Percentiles rank a stretch among this genome's conserved stretches.
These are phyloP conservation scores for Rhynchophorus ferrugineus DNA, from an alignment of 1,140 invertebrate genomes.

Conservation along the genomic window DNA sequence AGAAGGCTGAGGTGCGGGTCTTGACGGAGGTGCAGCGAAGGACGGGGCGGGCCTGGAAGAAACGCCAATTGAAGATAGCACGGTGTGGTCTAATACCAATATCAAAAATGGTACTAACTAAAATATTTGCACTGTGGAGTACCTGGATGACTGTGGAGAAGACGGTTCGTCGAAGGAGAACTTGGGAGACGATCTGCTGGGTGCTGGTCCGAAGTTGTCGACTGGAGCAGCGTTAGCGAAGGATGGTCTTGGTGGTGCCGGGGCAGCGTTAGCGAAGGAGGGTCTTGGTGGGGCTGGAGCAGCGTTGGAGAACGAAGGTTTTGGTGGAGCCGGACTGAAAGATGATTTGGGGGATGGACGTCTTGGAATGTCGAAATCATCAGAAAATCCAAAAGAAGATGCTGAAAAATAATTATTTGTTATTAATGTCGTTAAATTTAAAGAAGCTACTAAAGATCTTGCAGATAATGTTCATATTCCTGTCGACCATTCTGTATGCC, in stretches of 20 bases:
- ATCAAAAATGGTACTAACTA: too few relatives aligned
- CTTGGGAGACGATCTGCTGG: constrained; percentile 6
- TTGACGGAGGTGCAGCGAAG: too few relatives aligned
- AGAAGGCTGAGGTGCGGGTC: constrained; percentile 8
- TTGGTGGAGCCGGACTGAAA: constrained; percentile 22
- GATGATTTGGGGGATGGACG: constrained; percentile 14
- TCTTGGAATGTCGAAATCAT: neutral
- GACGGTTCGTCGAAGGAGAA: neutral
- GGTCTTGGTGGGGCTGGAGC: constrained; percentile 19
- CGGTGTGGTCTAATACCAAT: too few relatives aligned
- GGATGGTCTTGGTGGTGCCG: constrained; percentile 12
- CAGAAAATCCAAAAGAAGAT: constrained; percentile 12
- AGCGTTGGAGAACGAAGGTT: constrained; percentile 10
- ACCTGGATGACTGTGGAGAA: neutral
- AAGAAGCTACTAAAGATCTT: too few relatives aligned
- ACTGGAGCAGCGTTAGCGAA: constrained; percentile 4
- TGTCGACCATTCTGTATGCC: too few relatives aligned
- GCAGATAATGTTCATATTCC: too few relatives aligned
- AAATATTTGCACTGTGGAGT: neutral
- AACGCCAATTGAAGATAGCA: neutral
- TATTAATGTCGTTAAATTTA: neutral
- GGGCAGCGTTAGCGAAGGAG: constrained; percentile 2
- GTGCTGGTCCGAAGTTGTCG: constrained; percentile 1
- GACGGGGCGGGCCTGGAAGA: too few relatives aligned
- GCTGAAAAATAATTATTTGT: neutral